Conservation (phyloP, 1,140 invertebrate species). For the Magallana gigas region DNA sequence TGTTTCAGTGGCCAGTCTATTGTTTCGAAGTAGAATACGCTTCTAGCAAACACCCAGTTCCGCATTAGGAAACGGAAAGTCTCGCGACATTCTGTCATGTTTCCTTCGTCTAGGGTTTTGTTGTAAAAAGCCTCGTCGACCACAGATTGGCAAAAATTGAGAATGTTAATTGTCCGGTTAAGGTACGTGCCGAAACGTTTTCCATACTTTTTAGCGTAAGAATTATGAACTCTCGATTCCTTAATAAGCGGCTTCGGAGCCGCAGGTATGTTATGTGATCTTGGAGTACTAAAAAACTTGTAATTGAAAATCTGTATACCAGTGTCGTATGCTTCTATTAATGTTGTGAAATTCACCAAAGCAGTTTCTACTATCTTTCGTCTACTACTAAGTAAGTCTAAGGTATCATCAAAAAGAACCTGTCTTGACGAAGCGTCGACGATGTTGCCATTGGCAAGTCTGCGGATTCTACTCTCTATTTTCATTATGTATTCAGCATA, state of each 20-base stretch:
- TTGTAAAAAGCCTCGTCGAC: constrained; percentile 37
- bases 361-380: constrained; percentile 60
- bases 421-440: constrained; percentile 30
- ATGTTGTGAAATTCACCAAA: constrained; percentile 59
- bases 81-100: constrained; percentile 40
- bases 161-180: constrained; percentile 44
- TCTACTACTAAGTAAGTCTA: constrained; percentile 53
- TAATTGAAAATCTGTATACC: constrained; percentile 64
- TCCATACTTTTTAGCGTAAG: constrained; percentile 59
- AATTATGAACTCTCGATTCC: constrained; percentile 51
- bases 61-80: constrained; percentile 45
- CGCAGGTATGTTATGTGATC: constrained; percentile 58
- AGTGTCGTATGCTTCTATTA: constrained; percentile 59
- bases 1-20: constrained; percentile 59
- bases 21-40: constrained; percentile 57
- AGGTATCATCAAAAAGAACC: constrained; percentile 55
- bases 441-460: constrained; percentile 39
- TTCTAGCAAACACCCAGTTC: constrained; percentile 52
- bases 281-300: constrained; percentile 41
- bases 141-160: constrained; percentile 25
- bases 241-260: constrained; percentile 56
- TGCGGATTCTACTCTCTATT: constrained; percentile 55
- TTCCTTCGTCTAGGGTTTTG: constrained; percentile 31
- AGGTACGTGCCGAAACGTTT: constrained; percentile 42
- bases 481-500: constrained; percentile 59